Evolutionary conservation across 2,113 vertebrate genomes (phyloP).

Genomic region (Myrmecobius fasciatus): DNA sequence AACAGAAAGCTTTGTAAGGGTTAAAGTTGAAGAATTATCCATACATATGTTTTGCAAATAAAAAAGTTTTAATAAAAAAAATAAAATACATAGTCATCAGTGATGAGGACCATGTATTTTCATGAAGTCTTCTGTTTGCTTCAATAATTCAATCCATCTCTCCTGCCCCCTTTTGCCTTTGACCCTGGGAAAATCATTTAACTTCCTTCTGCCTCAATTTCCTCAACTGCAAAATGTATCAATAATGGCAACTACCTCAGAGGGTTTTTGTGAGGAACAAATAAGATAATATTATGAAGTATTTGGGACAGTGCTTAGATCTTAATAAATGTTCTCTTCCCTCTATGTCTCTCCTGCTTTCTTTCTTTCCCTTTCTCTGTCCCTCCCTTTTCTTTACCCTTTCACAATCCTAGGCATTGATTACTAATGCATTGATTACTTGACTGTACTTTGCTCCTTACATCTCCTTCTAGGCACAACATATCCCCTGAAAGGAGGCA

Average conservation of each 20-base stretch:
- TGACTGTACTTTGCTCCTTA: not conserved
- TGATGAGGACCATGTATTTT: not conserved
- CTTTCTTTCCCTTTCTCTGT: not conserved
- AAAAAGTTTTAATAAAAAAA: too few relatives aligned
- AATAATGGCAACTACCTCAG: too few relatives aligned
- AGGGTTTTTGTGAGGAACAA: not conserved
- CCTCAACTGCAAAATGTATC: not conserved
- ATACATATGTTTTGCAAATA: too few relatives aligned
- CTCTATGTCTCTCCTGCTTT: too few relatives aligned
- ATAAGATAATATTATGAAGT: not conserved
- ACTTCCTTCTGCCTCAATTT: not conserved
- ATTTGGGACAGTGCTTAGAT: not conserved
- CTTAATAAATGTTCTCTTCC: not conserved
- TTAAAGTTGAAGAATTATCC: too few relatives aligned
- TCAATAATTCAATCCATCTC: not conserved
- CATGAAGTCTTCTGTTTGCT: not conserved
- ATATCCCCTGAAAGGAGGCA: too few relatives aligned
- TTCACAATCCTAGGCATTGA: not conserved
- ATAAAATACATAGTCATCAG: not conserved
- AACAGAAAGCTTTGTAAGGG: too few relatives aligned
- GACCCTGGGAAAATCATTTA: not conserved
- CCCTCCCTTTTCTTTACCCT: not conserved
- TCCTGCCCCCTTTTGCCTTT: not conserved
- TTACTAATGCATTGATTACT: not conserved
- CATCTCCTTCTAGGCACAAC: too few relatives aligned